Base-by-base conservation (phyloP, 1,140 invertebrate species). In the Aleiodes sp. region DNA sequence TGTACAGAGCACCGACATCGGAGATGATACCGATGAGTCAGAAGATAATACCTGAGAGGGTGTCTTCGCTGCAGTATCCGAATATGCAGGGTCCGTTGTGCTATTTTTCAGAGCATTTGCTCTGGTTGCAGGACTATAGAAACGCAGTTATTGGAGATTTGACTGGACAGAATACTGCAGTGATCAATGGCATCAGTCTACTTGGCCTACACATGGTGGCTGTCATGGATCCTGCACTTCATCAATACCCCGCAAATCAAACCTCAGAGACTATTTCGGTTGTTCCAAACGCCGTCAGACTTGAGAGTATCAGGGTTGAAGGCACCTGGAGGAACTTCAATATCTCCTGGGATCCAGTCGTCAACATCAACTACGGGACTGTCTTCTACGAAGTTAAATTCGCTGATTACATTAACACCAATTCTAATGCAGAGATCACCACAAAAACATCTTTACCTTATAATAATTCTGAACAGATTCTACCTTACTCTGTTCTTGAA, bases 381-480 rank as follows among this genome's bases (percentile, higher is more conserved):
- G 90, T 97, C 0, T 94, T 92, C 74, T 98, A 97, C 77, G 93
- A 96, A 81, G 88, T 96, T 21, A 92, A 90, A 76, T 88, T 96
- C 39, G 86, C 76, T 1, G 82, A 86, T 72, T 80, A 81, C 8
- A 82, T 82, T 7, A 87, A 86, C 35, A 83, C 80, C 0, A 80
- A 84, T 68, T 78, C 78, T 0, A 82, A 83, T 46, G 70, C 83
- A 1, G 78, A 84, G 62, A 82, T 81, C 24, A 85, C 82, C 0
- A 84, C 73, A 1, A 78, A 82, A 60, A 85, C 80, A 24, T 73
- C 78, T 19, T 82, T 87, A 64, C 71, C 79, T 0, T 87, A 87
- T 67, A 83, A 87, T n/a, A 84, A 82, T 72, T 83, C 85, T 0
- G 83, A 86, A 76, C 75, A 80, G 14, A 85, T 94, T 60, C 76